Base-by-base conservation (phyloP, 2,113 vertebrate genomes). In the Micronycteris hirsuta region DNA sequence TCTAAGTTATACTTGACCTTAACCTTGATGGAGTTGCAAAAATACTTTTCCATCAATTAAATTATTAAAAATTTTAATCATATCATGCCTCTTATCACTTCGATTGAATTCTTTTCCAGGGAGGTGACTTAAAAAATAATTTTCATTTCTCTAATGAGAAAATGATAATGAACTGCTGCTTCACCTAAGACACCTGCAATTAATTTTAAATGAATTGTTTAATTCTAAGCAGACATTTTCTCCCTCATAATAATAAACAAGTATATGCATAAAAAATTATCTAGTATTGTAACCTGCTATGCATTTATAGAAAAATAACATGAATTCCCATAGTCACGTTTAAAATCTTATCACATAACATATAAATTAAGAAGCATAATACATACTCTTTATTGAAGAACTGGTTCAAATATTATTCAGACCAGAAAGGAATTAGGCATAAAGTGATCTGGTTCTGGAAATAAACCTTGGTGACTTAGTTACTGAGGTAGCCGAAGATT, bases 121-220 rank as follows among this genome's bases (percentile, higher is more conserved):
- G 16, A 63, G 7, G 26, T 31, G 73, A 11, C 38, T 54, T 77
- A 12, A 85, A 56, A 41, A 96, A 54, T 38, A 80, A 85, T 85
- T 92, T 94, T 20, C 71, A 90, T 94, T 90, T 95, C 52, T 74
- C n/a, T 93, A 92, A 86, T 74, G 61, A 91, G 73, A 94, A 80
- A 49, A 47, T 91, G 28, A 45, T 54, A 92, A 82, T 70, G 73
- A 90, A 85, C 47, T 52, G 67, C 31, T 94, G 31, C 36, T 70
- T 94, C 83, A 83, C 31, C 19, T 38, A 83, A 86, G 74, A 93
- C 31, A 92, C 26, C 43, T 84, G 31, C 24, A 95, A 67, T 36
- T 86, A 43, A 77, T 74, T 93, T 70, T 76, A 61, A 94, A 90
- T 52, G 9, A 91, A 85, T 89, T 85, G 49, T 45, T 93, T 91